Conservation (phyloP, 2,797 vertebrate genomes). For the Schizothorax lantsangensis region DNA sequence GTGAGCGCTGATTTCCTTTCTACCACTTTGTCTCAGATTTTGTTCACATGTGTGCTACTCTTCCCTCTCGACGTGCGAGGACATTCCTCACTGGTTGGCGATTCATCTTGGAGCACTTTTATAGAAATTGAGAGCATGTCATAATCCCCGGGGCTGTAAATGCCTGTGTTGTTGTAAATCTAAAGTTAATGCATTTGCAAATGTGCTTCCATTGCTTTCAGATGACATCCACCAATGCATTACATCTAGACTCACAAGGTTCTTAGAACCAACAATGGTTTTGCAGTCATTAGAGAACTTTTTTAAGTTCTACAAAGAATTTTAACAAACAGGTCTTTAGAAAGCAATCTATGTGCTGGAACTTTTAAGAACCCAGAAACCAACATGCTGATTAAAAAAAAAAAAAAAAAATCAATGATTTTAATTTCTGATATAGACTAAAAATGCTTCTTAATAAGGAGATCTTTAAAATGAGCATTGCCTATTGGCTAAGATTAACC, state of each 20-base stretch:
- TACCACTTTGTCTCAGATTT: conserved; percentile 34
- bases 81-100: conserved; percentile 48
- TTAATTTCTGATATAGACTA: not conserved
- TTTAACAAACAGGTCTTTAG: not conserved
- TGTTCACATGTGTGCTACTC: conserved; percentile 39
- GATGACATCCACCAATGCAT: conserved; percentile 19
- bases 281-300: not conserved
- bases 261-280: not conserved
- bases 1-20: conserved; percentile 42
- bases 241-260: not conserved
- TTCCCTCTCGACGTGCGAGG: conserved; percentile 27
- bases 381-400: not conserved
- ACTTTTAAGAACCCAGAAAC: not conserved
- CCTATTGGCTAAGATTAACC: not conserved
- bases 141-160: conserved; percentile 37
- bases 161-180: conserved; percentile 34
- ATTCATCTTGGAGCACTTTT: conserved; percentile 45
- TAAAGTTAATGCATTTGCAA: conserved; percentile 31
- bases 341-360: not conserved
- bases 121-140: conserved; percentile 45
- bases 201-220: conserved; percentile 28
- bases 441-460: not conserved
- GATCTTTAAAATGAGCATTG: not conserved
- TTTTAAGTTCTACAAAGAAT: not conserved
- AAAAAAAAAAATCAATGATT: not conserved